Evolutionary conservation across 2,888 invertebrate species (phyloP).

Genomic region (Tetranychus truncatus): DNA sequence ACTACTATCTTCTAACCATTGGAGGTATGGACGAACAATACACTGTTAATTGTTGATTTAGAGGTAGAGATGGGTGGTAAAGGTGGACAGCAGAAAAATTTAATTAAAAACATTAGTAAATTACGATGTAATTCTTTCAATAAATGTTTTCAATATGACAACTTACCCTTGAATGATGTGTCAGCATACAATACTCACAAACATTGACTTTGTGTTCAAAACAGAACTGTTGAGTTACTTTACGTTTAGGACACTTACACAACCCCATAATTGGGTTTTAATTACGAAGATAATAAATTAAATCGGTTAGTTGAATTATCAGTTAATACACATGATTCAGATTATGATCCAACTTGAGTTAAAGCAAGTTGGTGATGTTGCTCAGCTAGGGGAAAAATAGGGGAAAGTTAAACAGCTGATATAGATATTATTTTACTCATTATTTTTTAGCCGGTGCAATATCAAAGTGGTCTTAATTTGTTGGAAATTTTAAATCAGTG

Average conservation of each 20-base stretch:
- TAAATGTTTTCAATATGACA: neutral
- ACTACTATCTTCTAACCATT: slow-evolving; percentile 95
- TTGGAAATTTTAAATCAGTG: too few species aligned
- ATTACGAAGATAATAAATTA: too few species aligned
- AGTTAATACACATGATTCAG: too few species aligned
- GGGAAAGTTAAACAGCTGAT: too few species aligned
- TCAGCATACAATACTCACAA: slow-evolving; percentile 88
- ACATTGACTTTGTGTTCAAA: slow-evolving; percentile 98
- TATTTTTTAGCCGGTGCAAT: too few species aligned
- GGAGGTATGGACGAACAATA: slow-evolving; percentile 88
- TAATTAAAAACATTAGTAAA: slow-evolving; percentile 13
- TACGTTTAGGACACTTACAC: slow-evolving; percentile 91
- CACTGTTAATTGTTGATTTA: slow-evolving; percentile 47
- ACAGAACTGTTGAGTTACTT: slow-evolving; percentile 95
- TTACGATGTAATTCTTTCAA: too few species aligned
- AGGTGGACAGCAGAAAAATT: slow-evolving; percentile 18
- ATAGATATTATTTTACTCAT: too few species aligned
- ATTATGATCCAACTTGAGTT: too few species aligned
- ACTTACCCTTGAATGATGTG: slow-evolving; percentile 71
- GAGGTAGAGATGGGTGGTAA: neutral
- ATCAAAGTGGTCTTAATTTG: too few species aligned
- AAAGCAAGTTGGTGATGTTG: too few species aligned
- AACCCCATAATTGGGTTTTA: slow-evolving; percentile 54
- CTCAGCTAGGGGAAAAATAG: too few species aligned
- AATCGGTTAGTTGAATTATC: too few species aligned